Base-by-base conservation (phyloP, 2,797 vertebrate genomes). In the Petrocephalus sullivani region DNA sequence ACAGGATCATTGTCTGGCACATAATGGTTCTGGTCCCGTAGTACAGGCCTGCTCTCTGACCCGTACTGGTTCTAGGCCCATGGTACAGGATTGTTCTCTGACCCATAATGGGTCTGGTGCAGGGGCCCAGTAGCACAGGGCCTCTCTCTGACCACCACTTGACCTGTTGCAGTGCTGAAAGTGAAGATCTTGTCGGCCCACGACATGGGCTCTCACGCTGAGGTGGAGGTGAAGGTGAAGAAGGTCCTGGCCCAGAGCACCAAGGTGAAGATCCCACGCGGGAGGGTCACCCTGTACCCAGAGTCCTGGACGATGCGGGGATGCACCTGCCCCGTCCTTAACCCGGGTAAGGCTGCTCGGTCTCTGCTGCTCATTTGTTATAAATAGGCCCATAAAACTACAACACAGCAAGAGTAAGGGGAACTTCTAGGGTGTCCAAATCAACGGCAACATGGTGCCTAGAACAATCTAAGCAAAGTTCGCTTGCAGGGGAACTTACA, bases 291-390 rank as follows among this genome's bases (percentile, higher is more conserved):
- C 0, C 95, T 99, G 64, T 99, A 98, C 92, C 98, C 98, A 0
- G 98, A 99, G 93, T 99, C 98, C 21, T 99, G 98, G 98, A 99
- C 98, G 0, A 96, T 96, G 58, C 95, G 97, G 92, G 98, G 98
- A 88, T 99, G 98, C 91, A 99, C 98, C 88, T 99, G 98, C 89
- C 98, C 98, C 12, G 96, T 99, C 91, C 97, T 99, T 89, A 98
- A 98, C 92, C 98, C 98, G 49, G 98, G 98, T 98, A 91, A 93
- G 96, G 53, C n/a, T 61, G 9, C 56, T 37, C 6, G 0, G 53
- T 49, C 19, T n/a, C 12, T 3, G 14, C 3, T 78, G 71, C 37
- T 23, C 23, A 5, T 71, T 71, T 71, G 64, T 23, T 23, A 33
- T 23, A 56, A 56, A 16, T 16, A 56, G 9, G 14, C 14, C 9